A percentile compares a stretch with the other conserved stretches of the same genome.
phyloP scores from a whole-genome alignment of 1,140 invertebrate genomes.

The Acromyrmex charruanus region DNA sequence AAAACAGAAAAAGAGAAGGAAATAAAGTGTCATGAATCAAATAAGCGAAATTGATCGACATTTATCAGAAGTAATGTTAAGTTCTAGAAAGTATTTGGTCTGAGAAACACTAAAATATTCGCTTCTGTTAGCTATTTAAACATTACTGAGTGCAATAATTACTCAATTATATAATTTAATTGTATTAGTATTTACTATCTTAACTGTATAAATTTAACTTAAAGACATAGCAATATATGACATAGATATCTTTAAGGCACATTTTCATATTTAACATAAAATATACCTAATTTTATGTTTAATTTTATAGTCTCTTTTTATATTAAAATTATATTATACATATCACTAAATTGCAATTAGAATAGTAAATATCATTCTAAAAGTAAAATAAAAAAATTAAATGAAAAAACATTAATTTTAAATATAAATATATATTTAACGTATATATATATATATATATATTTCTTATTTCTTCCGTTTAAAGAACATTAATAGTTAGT shows the following conservation, averaged over 20 bases:
- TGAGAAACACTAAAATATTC: slow-evolving; percentile 8
- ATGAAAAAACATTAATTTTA: slow-evolving; percentile 8
- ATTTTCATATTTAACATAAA: background rate
- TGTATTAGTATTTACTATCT: slow-evolving; percentile 20
- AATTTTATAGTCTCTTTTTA: slow-evolving; percentile 42
- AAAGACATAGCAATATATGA: background rate
- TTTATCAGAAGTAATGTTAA: background rate
- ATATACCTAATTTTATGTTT: background rate
- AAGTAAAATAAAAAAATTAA: background rate
- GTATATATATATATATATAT: background rate
- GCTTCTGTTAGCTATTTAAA: background rate
- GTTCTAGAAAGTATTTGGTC: slow-evolving; percentile 3
- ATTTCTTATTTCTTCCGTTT: no score
- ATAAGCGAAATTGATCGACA: background rate
- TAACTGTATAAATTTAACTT: slow-evolving; percentile 18
- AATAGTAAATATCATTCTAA: slow-evolving; percentile 6
- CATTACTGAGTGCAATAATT: slow-evolving; percentile 7
- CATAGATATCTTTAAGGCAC: background rate
- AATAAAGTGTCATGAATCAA: background rate
- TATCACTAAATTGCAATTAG: slow-evolving; percentile 14
- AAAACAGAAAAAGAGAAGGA: background rate
- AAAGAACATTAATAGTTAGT: background rate
- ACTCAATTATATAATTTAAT: slow-evolving; percentile 16
- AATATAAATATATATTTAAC: background rate
- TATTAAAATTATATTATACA: slow-evolving; percentile 21